Conservation (phyloP, 2,113 vertebrate species). For the Lophius piscatorius region DNA sequence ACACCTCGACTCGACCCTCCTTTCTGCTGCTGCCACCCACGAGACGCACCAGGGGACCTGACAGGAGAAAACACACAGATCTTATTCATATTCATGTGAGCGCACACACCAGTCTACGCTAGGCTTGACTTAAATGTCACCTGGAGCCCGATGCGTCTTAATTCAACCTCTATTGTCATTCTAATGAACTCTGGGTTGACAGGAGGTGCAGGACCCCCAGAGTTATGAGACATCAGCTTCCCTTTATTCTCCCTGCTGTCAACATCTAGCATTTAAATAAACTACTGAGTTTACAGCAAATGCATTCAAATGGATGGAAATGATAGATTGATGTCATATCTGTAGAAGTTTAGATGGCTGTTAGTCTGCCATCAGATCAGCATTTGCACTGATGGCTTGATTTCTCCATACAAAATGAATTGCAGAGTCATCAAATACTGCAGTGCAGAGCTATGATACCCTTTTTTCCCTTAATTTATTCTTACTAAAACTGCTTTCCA, state of each 20-base stretch:
- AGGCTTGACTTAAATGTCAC: constrained; percentile 58
- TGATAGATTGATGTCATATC: too few relatives aligned
- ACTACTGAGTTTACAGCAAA: too few relatives aligned
- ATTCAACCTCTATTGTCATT: constrained; percentile 40
- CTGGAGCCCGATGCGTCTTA: too few relatives aligned
- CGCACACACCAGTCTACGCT: not conserved
- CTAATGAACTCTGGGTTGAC: constrained; percentile 31
- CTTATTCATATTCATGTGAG: constrained; percentile 48
- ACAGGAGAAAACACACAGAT: constrained; percentile 1
- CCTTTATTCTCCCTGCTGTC: constrained; percentile 45
- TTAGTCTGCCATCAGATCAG: too few relatives aligned
- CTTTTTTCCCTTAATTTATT: not conserved
- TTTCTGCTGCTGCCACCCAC: constrained; percentile 74
- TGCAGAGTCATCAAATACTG: constrained; percentile 14
- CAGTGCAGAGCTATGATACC: constrained; percentile 13
- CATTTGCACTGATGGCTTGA: constrained; percentile 12
- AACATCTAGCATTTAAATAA: constrained; percentile 49
- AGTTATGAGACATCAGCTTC: not conserved
- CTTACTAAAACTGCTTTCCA: not conserved
- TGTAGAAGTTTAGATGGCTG: too few relatives aligned
- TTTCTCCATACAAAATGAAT: constrained; percentile 11
- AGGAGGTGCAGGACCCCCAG: constrained; percentile 24
- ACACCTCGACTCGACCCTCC: constrained; percentile 84
- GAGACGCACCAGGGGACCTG: constrained; percentile 80
- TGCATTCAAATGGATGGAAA: too few relatives aligned